A percentile compares a stretch with the other conserved stretches of the same genome.
Conservation (phyloP, 23 tunicate genomes). For the Botrylloides violaceus region DNA sequence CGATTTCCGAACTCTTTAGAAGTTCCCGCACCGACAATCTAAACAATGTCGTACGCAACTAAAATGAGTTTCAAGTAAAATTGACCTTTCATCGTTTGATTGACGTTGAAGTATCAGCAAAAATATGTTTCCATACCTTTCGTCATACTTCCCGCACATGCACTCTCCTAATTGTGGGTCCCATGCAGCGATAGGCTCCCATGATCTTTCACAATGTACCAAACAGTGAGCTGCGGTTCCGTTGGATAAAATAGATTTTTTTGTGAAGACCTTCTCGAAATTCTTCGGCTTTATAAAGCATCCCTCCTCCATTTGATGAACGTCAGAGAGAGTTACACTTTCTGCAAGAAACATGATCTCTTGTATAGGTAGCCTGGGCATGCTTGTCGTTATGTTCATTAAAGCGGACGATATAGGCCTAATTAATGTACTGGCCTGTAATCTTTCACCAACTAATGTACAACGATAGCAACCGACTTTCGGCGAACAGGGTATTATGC, state of each 20-base stretch:
- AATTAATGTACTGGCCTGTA: too few relatives aligned
- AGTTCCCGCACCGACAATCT: background rate
- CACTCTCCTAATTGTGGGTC: background rate
- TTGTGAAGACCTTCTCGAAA: background rate
- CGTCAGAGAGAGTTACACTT: background rate
- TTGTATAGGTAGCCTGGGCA: too few relatives aligned
- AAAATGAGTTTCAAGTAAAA: background rate
- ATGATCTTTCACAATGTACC: background rate
- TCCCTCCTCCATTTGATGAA: background rate
- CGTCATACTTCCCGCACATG: background rate
- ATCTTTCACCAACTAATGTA: too few relatives aligned
- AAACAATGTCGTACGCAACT: background rate
- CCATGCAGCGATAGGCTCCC: background rate
- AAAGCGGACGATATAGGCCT: too few relatives aligned
- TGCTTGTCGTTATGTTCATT: too few relatives aligned
- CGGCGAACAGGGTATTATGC: too few relatives aligned
- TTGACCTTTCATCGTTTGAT: background rate
- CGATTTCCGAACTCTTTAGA: background rate
- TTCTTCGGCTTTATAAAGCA: background rate
- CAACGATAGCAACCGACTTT: too few relatives aligned
- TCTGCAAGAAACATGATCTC: background rate
- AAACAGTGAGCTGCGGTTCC: background rate
- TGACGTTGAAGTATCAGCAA: background rate
- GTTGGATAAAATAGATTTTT: background rate
- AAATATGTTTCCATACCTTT: too few relatives aligned